Evolutionary conservation across 2,888 invertebrate species (phyloP).

Genomic region (Mesoligia furuncula): DNA sequence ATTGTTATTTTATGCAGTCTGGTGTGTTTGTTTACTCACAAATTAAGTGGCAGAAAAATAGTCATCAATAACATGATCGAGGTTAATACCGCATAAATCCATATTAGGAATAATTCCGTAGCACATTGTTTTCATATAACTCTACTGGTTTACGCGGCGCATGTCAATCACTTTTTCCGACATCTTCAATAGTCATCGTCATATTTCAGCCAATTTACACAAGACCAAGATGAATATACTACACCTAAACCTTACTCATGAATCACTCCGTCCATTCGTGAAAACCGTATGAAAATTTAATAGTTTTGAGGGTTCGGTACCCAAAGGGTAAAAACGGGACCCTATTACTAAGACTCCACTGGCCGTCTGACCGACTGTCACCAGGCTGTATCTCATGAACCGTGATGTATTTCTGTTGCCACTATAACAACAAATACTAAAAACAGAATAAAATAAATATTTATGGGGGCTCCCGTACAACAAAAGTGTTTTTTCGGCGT

Average conservation of each 20-base stretch:
- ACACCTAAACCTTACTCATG: neutral
- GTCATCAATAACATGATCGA: neutral
- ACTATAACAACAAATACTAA: too few relatives aligned
- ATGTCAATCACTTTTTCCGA: neutral
- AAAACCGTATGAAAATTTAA: neutral
- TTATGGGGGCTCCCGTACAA: too few relatives aligned
- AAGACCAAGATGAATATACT: neutral
- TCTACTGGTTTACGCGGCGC: neutral
- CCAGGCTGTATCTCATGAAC: too few relatives aligned
- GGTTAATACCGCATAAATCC: neutral
- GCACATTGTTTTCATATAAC: too few relatives aligned
- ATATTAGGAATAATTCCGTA: neutral
- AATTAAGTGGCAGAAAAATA: neutral
- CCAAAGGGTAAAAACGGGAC: too few relatives aligned
- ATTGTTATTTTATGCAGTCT: conserved; percentile 5
- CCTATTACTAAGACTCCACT: too few relatives aligned
- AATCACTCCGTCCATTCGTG: neutral
- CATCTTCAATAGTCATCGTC: neutral
- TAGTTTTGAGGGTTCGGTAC: too few relatives aligned
- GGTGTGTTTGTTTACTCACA: neutral
- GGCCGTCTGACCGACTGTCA: too few relatives aligned
- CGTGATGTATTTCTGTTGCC: too few relatives aligned
- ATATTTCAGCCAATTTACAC: neutral
- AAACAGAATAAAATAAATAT: too few relatives aligned
- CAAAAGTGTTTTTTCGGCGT: too few relatives aligned